Evolutionary conservation across 2,113 vertebrate genomes (phyloP).

Genomic region (Plecturocebus donacophilus): DNA sequence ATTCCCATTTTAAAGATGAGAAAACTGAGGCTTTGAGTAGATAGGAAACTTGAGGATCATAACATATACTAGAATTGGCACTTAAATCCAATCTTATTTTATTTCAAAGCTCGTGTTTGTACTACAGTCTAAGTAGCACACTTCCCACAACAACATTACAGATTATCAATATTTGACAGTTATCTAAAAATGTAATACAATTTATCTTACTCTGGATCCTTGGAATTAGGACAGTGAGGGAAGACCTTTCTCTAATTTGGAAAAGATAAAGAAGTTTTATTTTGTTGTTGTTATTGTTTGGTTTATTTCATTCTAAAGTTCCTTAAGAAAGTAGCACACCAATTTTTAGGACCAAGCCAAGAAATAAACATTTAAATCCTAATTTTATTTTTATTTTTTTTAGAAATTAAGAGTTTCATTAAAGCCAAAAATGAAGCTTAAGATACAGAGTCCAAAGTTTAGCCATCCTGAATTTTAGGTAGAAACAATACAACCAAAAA

Average conservation of each 20-base stretch:
- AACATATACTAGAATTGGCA: neutral
- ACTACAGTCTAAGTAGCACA: neutral
- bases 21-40: neutral
- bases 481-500: neutral
- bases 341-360: slow-evolving; percentile 36
- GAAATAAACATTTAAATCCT: neutral
- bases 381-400: slow-evolving; percentile 18
- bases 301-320: neutral
- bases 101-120: neutral
- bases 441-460: neutral
- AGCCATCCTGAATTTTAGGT: slow-evolving; percentile 18
- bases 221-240: neutral
- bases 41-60: neutral
- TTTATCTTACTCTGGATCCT: slow-evolving; percentile 15
- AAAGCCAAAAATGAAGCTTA: slow-evolving; percentile 21
- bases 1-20: neutral
- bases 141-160: neutral
- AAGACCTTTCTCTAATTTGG: neutral
- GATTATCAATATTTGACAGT: neutral
- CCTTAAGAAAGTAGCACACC: neutral
- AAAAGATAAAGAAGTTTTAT: neutral
- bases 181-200: neutral
- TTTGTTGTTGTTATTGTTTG: neutral
- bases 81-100: neutral
- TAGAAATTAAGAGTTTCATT: slow-evolving; percentile 42